phyloP scores from a whole-genome alignment of 2,888 invertebrate genomes.

The Nymphalis c-album region DNA sequence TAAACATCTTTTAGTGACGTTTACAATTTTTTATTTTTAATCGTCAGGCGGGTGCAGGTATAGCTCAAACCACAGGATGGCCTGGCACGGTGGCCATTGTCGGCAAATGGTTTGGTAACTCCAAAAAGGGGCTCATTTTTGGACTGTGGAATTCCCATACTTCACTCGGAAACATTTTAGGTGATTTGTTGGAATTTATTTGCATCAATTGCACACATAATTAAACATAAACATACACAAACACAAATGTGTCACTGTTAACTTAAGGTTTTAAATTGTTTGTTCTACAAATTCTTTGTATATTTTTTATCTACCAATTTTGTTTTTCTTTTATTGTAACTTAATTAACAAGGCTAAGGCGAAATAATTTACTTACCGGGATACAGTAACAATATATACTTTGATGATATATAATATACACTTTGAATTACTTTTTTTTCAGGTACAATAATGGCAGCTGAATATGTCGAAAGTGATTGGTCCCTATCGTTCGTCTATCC shows the following conservation, averaged over 20 bases:
- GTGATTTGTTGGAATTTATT: conserved; percentile 52
- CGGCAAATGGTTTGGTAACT: conserved; percentile 98
- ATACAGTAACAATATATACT: no score
- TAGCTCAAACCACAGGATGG: conserved; percentile 97
- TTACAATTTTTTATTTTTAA: background rate
- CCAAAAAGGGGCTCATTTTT: conserved; percentile 94
- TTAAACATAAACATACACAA: no score
- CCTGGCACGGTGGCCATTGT: conserved; percentile 96
- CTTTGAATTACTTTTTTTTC: conserved; percentile 38
- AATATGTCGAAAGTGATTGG: conserved; percentile 94
- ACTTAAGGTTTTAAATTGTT: no score
- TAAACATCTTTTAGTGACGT: no score
- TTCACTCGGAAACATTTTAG: conserved; percentile 96
- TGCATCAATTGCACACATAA: no score
- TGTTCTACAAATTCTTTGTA: no score
- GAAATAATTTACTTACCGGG: no score
- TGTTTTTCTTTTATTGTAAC: no score
- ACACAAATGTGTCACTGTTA: no score
- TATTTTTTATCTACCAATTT: no score
- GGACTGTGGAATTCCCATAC: conserved; percentile 99
- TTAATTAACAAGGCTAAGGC: no score
- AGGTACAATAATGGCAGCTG: conserved; percentile 91
- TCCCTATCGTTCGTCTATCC: conserved; percentile 95
- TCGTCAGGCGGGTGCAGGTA: conserved; percentile 87
- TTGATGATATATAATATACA: background rate